Evolutionary conservation across 2,888 invertebrate species (phyloP), one percentile per base, ranked within the genome.

Genomic region (Melanargia galathea): DNA sequence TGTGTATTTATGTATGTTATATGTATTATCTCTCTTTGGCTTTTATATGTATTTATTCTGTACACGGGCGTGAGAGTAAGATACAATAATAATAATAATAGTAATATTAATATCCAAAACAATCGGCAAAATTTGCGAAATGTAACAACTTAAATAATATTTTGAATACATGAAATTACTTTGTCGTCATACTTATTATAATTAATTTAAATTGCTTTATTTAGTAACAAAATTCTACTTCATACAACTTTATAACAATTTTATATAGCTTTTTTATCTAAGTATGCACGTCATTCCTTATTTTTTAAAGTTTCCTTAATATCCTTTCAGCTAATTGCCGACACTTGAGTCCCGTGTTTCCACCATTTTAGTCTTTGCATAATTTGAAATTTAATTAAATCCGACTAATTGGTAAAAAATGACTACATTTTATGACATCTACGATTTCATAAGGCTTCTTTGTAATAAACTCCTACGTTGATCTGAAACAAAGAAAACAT

Each of bases 381-480:
- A 18, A 13, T 38, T 82, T 83, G 83, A 71, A 58, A 80, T 80
- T 75, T 78, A 76, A 77, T 83, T 80, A 79, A 83, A 81, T 75
- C 81, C 75, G 79, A 81, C 84, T 86, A 86, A 81, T 82, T 83
- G 83, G 87, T 89, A 87, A 84, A 90, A 90, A 90, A 90, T 82
- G 78, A 77, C 90, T 90, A 87, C 84, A 57, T 63, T 74, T 72
- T 79, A 80, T 79, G 83, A 84, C 83, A 82, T 79, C 89, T 90
- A 90, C 87, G 77, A 80, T 86, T 79, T 90, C 80, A 90, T 91
- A 91, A 91, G 91, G 91, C 91, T 91, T 87, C 89, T 90, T 90
- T 82, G 78, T 87, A 82, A 88, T 90, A 90, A 90, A 90, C 91
- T 91, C 90, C 91, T 90, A 90, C 89, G 84, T 88, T 89, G 87